These are phyloP conservation scores for Homalodisca vitripennis DNA, from an alignment of 1,140 invertebrate genomes.

Conservation along the genomic window DNA sequence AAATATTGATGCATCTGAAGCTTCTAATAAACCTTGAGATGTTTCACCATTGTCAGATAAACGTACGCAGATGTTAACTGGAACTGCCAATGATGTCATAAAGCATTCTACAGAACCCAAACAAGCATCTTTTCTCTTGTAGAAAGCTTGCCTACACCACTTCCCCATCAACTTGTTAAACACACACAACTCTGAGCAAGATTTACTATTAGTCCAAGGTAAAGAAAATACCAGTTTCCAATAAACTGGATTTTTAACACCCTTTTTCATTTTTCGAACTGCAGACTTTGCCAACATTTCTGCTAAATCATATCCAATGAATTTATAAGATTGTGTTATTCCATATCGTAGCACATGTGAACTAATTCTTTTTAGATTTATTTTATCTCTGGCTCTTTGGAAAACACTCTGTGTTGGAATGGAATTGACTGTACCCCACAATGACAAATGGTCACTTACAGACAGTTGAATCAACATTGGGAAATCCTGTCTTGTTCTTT, in stretches of 20 bases:
- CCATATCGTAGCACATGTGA: conserved; percentile 28
- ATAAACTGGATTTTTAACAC: background rate
- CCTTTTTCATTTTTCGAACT: background rate
- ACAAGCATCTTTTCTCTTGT: background rate
- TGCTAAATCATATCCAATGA: conserved; percentile 25
- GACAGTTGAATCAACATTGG: conserved; percentile 25
- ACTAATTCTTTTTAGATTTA: conserved; percentile 29
- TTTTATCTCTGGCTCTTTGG: conserved; percentile 28
- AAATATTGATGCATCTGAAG: conserved; percentile 33
- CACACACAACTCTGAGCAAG: background rate
- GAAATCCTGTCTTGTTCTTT: conserved; percentile 25
- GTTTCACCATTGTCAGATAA: conserved; percentile 27
- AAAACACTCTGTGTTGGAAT: conserved; percentile 9
- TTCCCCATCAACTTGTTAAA: conserved; percentile 29
- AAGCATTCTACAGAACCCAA: conserved; percentile 12
- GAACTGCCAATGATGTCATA: conserved; percentile 16
- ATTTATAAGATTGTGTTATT: conserved; percentile 25
- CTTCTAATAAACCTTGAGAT: conserved; percentile 2
- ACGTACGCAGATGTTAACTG: conserved; percentile 28
- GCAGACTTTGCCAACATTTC: conserved; percentile 18
- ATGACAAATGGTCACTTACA: conserved; percentile 30
- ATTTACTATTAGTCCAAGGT: conserved; percentile 30
- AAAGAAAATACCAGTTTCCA: conserved; percentile 35
- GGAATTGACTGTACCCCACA: conserved; percentile 32
- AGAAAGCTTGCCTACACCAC: conserved; percentile 34